phyloP scores from a whole-genome alignment of 2,113 vertebrate genomes.

The Mohoua ochrocephala region DNA sequence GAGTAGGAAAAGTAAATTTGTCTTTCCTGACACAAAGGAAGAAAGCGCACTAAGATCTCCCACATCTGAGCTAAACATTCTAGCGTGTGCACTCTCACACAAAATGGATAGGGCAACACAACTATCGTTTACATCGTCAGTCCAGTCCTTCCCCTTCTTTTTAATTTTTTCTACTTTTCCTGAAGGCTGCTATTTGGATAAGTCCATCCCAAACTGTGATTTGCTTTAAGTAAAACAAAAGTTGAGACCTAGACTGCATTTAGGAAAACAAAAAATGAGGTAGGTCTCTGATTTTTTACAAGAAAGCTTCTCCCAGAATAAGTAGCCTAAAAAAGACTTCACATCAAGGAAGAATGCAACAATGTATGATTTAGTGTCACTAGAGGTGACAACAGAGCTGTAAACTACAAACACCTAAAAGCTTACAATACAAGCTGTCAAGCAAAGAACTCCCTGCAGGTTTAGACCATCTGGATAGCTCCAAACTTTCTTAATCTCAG shows the following conservation, averaged over 20 bases:
- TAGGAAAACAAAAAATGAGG: neutral
- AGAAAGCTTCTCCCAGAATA: neutral
- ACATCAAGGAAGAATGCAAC: neutral
- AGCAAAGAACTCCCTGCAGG: slow-evolving; percentile 21
- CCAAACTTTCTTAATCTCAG: neutral
- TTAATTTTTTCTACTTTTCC: neutral
- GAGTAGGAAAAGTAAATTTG: neutral
- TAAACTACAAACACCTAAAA: slow-evolving; percentile 30
- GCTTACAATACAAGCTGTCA: slow-evolving; percentile 14
- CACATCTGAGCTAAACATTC: neutral
- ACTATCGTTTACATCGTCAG: neutral
- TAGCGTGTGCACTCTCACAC: neutral
- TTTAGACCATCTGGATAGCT: slow-evolving; percentile 35
- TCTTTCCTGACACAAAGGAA: neutral
- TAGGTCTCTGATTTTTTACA: neutral
- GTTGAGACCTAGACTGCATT: neutral
- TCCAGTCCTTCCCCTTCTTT: neutral
- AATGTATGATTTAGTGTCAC: neutral
- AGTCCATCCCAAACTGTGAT: neutral
- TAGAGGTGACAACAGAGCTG: slow-evolving; percentile 3
- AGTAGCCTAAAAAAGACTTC: neutral
- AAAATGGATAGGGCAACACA: neutral
- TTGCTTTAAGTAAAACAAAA: neutral
- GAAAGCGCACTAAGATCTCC: neutral
- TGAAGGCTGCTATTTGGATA: neutral